phyloP scores from a whole-genome alignment of 1,140 invertebrate genomes.

The Apocrypta bakeri region DNA sequence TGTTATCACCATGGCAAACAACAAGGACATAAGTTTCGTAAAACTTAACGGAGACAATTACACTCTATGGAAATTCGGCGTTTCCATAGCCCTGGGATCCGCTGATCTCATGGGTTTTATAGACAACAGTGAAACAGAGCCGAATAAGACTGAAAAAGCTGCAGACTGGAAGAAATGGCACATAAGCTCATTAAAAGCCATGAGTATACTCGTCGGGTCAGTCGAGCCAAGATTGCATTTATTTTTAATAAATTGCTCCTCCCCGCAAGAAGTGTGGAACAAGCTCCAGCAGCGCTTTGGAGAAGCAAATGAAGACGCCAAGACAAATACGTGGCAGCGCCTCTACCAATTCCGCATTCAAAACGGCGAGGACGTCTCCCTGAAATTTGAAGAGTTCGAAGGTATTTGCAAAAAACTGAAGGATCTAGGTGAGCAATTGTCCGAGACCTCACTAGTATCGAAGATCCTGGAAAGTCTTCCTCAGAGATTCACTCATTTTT shows the following conservation, averaged over 20 bases:
- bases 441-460: background rate
- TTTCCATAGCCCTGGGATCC: background rate
- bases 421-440: background rate
- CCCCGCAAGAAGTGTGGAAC: slow-evolving; percentile 26
- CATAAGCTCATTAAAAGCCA: background rate
- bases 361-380: slow-evolving; percentile 30
- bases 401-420: too few relatives aligned
- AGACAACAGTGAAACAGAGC: slow-evolving; percentile 2
- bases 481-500: background rate
- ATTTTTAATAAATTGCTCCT: slow-evolving; percentile 17
- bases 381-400: background rate
- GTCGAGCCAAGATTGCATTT: background rate
- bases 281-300: background rate
- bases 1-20: slow-evolving; percentile 19
- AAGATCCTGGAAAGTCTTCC: slow-evolving; percentile 31
- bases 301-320: background rate
- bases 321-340: slow-evolving; percentile 3
- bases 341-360: slow-evolving; percentile 18
- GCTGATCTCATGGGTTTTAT: background rate
- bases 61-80: slow-evolving; percentile 13
- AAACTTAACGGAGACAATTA: slow-evolving; percentile 31
- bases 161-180: slow-evolving; percentile 2
- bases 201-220: slow-evolving; percentile 1
- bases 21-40: background rate
- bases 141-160: background rate